Conservation (phyloP, 2,888 invertebrate species). For the Aleiodes alternator region DNA sequence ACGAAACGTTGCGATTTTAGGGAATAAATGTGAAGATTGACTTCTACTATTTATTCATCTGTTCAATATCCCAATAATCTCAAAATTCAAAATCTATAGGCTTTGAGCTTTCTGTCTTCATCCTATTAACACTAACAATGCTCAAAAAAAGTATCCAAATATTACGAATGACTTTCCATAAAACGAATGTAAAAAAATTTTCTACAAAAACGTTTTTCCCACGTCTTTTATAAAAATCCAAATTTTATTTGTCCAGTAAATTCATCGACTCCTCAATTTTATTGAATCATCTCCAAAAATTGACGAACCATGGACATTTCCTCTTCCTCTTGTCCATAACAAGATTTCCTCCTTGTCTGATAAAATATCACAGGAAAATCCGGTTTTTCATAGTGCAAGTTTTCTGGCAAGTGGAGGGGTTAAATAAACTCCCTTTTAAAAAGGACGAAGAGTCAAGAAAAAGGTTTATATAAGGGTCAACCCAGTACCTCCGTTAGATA, state of each 20-base stretch:
- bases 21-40: too few species aligned
- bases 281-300: conserved; percentile 24
- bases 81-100: too few species aligned
- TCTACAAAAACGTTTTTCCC: too few species aligned
- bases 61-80: too few species aligned
- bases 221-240: not conserved
- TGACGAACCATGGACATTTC: conserved; percentile 29
- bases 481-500: conserved; percentile 61
- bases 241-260: not conserved
- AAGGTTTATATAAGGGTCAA: conserved; percentile 45
- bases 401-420: conserved; percentile 50
- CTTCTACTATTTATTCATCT: too few species aligned
- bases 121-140: too few species aligned
- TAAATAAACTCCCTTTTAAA: conserved; percentile 63
- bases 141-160: too few species aligned
- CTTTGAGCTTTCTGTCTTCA: too few species aligned
- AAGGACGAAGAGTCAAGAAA: conserved; percentile 48
- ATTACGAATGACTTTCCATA: too few species aligned
- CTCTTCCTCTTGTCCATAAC: conserved; percentile 25
- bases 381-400: conserved; percentile 12
- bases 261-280: conserved; percentile 22
- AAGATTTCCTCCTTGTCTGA: not conserved
- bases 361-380: conserved; percentile 17
- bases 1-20: too few species aligned
- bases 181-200: too few species aligned